Conservation (phyloP, 1,140 invertebrate genomes). For the Neodiprion virginianus region DNA sequence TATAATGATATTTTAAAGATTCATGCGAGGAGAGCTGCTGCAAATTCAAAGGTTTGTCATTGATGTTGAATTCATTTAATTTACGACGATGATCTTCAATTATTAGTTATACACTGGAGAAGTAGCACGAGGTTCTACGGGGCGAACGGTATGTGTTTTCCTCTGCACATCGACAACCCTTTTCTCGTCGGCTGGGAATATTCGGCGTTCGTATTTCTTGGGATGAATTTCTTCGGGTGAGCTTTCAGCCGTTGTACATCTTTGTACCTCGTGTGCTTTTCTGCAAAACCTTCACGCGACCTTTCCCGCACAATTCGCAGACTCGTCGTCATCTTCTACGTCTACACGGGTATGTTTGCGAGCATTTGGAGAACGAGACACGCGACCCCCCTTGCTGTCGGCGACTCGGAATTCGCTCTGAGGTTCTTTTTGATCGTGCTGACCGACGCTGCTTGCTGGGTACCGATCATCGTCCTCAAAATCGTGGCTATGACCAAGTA, state of each 20-base stretch:
- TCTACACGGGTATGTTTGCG: constrained; percentile 71
- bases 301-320: constrained; percentile 41
- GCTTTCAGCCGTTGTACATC: constrained; percentile 18
- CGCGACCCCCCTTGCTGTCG: constrained; percentile 66
- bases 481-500: constrained; percentile 66
- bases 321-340: constrained; percentile 67
- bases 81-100: not conserved
- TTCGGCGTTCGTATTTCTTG: constrained; percentile 76
- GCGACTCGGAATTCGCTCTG: constrained; percentile 73
- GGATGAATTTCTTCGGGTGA: constrained; percentile 70
- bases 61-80: too few species aligned
- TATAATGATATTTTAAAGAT: too few species aligned
- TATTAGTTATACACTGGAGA: constrained; percentile 67
- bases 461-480: constrained; percentile 76
- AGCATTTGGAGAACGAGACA: constrained; percentile 70
- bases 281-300: constrained; percentile 12
- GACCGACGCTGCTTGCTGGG: constrained; percentile 78
- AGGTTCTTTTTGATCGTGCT: constrained; percentile 80
- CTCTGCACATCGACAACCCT: constrained; percentile 76
- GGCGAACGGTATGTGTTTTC: constrained; percentile 75
- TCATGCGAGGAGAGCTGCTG: too few species aligned
- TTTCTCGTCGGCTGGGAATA: constrained; percentile 77
- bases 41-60: too few species aligned
- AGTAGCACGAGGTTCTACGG: constrained; percentile 75
- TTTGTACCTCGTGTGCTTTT: not conserved